phyloP scores from a whole-genome alignment of 2,888 invertebrate species.

The Drosophila birchii region DNA sequence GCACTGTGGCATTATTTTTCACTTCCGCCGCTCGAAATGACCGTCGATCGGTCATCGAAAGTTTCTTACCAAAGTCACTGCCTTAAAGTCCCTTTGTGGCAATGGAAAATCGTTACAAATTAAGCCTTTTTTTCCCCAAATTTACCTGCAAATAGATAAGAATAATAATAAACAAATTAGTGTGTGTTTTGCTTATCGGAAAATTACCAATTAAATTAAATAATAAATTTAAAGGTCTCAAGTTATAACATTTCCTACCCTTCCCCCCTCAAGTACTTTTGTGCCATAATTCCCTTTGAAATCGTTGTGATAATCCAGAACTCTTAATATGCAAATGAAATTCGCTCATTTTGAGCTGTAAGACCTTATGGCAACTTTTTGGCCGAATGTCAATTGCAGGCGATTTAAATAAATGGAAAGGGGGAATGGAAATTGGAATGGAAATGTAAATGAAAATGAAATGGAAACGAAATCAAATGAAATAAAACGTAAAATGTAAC shows the following conservation, averaged over 20 bases:
- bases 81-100: background rate
- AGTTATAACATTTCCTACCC: background rate
- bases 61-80: background rate
- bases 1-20: slow-evolving; percentile 67
- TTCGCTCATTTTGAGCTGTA: background rate
- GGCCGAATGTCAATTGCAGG: slow-evolving; percentile 56
- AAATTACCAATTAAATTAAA: background rate
- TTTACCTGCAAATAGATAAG: slow-evolving; percentile 5
- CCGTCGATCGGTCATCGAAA: slow-evolving; percentile 50
- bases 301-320: slow-evolving; percentile 1
- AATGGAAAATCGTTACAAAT: background rate
- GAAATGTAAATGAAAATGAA: slow-evolving; percentile 54
- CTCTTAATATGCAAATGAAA: slow-evolving; percentile 19
- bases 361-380: slow-evolving; percentile 10
- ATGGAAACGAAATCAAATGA: slow-evolving; percentile 22
- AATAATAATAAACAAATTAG: background rate
- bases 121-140: background rate
- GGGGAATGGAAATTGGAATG: background rate
- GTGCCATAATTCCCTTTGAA: slow-evolving; percentile 1
- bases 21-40: slow-evolving; percentile 57
- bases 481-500: slow-evolving; percentile 8
- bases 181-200: background rate
- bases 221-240: background rate
- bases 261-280: background rate
- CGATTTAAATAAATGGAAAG: slow-evolving; percentile 66